Evolutionary conservation across 1,140 invertebrate genomes (phyloP).

Genomic region (Trinorchestia longiramus): DNA sequence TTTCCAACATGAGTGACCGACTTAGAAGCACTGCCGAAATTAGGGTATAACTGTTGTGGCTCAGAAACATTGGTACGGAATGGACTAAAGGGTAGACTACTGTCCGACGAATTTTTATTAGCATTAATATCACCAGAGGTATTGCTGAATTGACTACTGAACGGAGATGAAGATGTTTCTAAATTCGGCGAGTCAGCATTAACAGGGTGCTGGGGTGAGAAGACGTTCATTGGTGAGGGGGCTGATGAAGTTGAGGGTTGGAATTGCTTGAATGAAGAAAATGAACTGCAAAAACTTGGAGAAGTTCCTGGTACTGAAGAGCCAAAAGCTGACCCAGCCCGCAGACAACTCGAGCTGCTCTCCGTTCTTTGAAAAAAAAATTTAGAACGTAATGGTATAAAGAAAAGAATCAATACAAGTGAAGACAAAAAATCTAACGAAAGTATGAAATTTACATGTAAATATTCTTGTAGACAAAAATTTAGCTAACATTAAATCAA

Average conservation of each 20-base stretch:
- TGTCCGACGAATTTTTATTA: slow-evolving; percentile 4
- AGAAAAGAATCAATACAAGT: not conserved
- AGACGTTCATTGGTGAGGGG: not conserved
- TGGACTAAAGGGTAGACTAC: slow-evolving; percentile 41
- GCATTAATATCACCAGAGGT: slow-evolving; percentile 14
- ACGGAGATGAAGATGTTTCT: not conserved
- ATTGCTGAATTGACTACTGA: slow-evolving; percentile 19
- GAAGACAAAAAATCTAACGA: not conserved
- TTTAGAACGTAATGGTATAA: not conserved
- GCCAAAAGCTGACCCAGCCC: not conserved
- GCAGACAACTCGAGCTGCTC: slow-evolving; percentile 11
- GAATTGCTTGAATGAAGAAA: slow-evolving; percentile 37
- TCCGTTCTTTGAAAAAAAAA: not conserved
- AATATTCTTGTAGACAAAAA: not conserved
- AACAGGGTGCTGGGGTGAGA: not conserved
- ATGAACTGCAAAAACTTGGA: not conserved
- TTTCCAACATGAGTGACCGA: not conserved
- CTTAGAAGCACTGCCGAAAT: slow-evolving; percentile 24
- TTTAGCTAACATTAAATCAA: not conserved
- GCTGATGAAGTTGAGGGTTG: not conserved
- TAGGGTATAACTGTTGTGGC: slow-evolving; percentile 29
- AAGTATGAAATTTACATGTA: not conserved
- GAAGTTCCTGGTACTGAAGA: not conserved
- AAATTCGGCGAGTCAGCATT: not conserved
- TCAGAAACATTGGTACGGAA: slow-evolving; percentile 10